phyloP scores from a whole-genome alignment of 2,888 invertebrate genomes.

The Pseudoips prasinana region DNA sequence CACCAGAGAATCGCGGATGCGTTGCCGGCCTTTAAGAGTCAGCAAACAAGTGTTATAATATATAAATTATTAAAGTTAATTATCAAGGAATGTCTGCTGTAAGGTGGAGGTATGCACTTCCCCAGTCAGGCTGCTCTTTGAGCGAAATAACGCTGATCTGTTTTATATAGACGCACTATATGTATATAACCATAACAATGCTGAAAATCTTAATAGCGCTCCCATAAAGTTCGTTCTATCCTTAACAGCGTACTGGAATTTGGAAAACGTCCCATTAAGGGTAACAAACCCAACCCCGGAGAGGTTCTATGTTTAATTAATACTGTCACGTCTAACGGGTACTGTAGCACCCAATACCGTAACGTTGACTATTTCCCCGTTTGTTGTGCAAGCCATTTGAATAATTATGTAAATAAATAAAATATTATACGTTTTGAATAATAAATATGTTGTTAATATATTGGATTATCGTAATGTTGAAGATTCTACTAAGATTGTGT shows the following conservation, averaged over 20 bases:
- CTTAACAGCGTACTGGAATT: conserved; percentile 13
- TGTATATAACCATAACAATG: too few relatives aligned
- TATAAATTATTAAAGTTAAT: too few relatives aligned
- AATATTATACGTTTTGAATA: conserved; percentile 16
- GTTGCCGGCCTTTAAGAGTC: too few relatives aligned
- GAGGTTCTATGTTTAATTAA: conserved; percentile 59
- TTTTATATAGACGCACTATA: too few relatives aligned
- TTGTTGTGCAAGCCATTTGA: conserved; percentile 19
- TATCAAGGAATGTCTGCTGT: too few relatives aligned
- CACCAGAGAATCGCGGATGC: too few relatives aligned
- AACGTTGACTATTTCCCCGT: conserved; percentile 29
- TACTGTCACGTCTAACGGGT: conserved; percentile 52
- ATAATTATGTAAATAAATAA: conserved; percentile 34
- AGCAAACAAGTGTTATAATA: too few relatives aligned
- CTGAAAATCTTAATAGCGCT: too few relatives aligned
- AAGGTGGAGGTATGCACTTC: too few relatives aligned
- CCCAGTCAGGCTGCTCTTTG: too few relatives aligned
- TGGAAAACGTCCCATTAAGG: conserved; percentile 21
- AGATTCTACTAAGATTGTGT: too few relatives aligned
- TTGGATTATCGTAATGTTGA: conserved; percentile 17
- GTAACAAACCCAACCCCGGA: conserved; percentile 33
- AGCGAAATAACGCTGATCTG: too few relatives aligned
- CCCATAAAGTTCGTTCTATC: conserved; percentile 1
- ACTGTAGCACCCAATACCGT: conserved; percentile 9
- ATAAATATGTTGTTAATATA: conserved; percentile 18